Conservation (phyloP, 2,888 invertebrate species). For the Cartodere bifasciata region DNA sequence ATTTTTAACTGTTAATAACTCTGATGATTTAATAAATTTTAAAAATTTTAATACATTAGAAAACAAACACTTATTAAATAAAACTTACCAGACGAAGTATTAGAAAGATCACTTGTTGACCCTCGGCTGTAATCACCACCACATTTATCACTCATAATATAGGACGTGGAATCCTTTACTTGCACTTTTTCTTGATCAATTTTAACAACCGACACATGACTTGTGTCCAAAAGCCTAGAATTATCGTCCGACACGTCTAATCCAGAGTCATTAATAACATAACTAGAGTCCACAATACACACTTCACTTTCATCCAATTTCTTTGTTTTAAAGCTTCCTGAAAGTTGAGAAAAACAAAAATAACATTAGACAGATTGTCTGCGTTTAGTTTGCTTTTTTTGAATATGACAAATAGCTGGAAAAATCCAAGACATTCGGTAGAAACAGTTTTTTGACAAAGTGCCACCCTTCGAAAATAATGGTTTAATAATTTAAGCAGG, state of each 20-base stretch:
- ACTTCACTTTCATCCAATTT: constrained; percentile 81
- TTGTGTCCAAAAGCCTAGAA: constrained; percentile 52
- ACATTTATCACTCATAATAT: constrained; percentile 27
- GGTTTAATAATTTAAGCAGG: no score
- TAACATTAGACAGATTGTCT: no score
- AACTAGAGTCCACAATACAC: constrained; percentile 60
- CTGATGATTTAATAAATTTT: no score
- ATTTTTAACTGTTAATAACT: no score
- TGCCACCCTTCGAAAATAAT: no score
- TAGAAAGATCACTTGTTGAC: constrained; percentile 33
- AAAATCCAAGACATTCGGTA: no score
- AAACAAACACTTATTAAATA: constrained; percentile 4
- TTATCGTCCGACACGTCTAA: constrained; percentile 41
- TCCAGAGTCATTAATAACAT: constrained; percentile 52
- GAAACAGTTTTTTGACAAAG: no score
- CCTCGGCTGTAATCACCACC: constrained; percentile 24
- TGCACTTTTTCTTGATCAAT: constrained; percentile 69
- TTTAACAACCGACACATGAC: constrained; percentile 84
- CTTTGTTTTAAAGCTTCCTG: no score
- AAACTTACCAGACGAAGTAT: constrained; percentile 28
- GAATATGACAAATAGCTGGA: no score
- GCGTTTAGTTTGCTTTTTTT: no score
- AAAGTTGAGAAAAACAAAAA: no score
- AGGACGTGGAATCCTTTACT: constrained; percentile 52
- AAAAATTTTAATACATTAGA: no score